These are phyloP conservation scores for Synanthedon formicaeformis DNA, from an alignment of 2,888 invertebrate species.

Conservation along the genomic window DNA sequence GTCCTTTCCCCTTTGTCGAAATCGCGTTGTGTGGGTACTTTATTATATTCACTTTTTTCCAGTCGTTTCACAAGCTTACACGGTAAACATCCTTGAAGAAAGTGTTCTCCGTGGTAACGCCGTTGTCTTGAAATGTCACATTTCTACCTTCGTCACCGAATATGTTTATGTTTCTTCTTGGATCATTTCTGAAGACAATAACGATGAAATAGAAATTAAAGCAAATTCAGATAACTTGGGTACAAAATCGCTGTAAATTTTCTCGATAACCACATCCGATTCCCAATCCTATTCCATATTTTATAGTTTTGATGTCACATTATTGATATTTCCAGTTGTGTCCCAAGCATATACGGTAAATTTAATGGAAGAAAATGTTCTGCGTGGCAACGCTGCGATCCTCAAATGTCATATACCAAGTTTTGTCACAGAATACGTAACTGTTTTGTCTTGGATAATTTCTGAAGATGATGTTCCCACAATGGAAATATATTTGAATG, in stretches of 20 bases:
- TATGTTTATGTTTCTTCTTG: constrained; percentile 89
- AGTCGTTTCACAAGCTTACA: constrained; percentile 92
- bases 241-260: constrained; percentile 15
- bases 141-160: constrained; percentile 92
- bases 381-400: constrained; percentile 89
- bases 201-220: constrained; percentile 59
- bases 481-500: constrained; percentile 47
- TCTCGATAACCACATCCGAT: not conserved
- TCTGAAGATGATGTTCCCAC: constrained; percentile 75
- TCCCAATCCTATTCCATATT: not conserved
- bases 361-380: constrained; percentile 92
- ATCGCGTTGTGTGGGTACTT: no score
- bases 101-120: constrained; percentile 91
- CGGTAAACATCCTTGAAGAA: constrained; percentile 91
- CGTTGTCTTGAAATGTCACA: constrained; percentile 91
- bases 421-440: constrained; percentile 92
- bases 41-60: constrained; percentile 36
- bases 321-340: constrained; percentile 79
- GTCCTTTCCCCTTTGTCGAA: not conserved
- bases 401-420: constrained; percentile 94
- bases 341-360: constrained; percentile 89
- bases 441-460: constrained; percentile 87
- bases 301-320: not conserved
- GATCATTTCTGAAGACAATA: constrained; percentile 80
- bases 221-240: constrained; percentile 46